Evolutionary conservation across 1,140 invertebrate species (phyloP).

Genomic region (Pissodes strobi): DNA sequence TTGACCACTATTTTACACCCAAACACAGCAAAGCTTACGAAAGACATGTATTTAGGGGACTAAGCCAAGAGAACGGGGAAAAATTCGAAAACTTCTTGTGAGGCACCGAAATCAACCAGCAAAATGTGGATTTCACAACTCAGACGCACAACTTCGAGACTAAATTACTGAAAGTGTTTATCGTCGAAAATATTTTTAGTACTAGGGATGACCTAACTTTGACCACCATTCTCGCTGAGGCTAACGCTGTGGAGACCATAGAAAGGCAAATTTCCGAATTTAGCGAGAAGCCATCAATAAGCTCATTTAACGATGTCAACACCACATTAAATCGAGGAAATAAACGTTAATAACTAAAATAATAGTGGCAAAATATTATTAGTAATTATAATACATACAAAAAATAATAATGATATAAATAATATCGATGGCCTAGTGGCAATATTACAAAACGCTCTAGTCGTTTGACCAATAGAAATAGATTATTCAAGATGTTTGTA

Average conservation of each 20-base stretch:
- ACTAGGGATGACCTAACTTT: constrained; percentile 16
- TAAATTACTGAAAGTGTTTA: constrained; percentile 20
- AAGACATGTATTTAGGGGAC: constrained; percentile 31
- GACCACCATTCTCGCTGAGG: constrained; percentile 9
- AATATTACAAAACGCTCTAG: too few species aligned
- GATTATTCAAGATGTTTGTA: too few species aligned
- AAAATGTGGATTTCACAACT: constrained; percentile 31
- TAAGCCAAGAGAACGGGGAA: constrained; percentile 36
- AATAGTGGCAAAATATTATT: too few species aligned
- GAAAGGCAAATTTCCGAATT: not conserved
- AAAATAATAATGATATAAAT: too few species aligned
- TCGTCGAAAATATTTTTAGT: constrained; percentile 20
- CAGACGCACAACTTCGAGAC: constrained; percentile 18
- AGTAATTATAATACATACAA: too few species aligned
- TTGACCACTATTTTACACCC: constrained; percentile 35
- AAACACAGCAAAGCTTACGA: constrained; percentile 39
- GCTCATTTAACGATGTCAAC: too few species aligned
- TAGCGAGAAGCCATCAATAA: not conserved
- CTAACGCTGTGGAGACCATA: constrained; percentile 14
- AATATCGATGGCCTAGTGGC: too few species aligned
- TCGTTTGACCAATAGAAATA: too few species aligned
- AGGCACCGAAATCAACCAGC: constrained; percentile 30
- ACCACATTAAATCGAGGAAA: too few species aligned
- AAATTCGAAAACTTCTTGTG: constrained; percentile 39
- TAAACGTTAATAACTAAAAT: too few species aligned